Evolutionary conservation across 2,888 invertebrate species (phyloP), one percentile per base, ranked within the genome.

Genomic region (Agrilus cyanescens): DNA sequence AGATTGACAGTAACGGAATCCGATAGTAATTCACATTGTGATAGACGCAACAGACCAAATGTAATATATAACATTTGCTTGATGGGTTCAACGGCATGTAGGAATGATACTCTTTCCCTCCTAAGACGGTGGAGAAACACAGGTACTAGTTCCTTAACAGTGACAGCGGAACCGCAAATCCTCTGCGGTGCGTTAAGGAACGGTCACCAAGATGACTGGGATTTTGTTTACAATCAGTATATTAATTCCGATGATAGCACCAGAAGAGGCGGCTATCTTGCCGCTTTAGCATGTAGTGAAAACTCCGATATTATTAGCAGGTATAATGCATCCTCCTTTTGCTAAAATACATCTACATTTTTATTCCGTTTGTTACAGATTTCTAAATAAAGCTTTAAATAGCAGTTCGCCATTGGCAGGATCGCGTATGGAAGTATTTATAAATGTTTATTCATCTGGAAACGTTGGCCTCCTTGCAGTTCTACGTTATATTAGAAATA

Each of bases 101-200:
- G 73, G 6, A 49, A 55, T 0, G 67, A 74, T 29, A 66, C 72
- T 1, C 55, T 61, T 5, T 41, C 47, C 12, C 54, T 67, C 16
- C 74, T 74, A 50, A 47, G 54, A 2, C 46, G 54, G n/a, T 69
- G 68, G 66, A 14, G 41, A 36, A 14, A 49, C 53, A 25, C 25
- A 25, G 43, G 53, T 12, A 53, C 53, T 35, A 57, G 16, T 44
- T 33, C 34, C 13, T 69, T 79, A 40, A 69, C 75, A n/a, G 72
- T 72, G 6, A 81, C 87, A 55, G 71, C 78, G 40, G 78, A 82
- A 38, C 64, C 71, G 15, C 73, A 76, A 43, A 80, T 86, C 1
- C 85, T 85, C 64, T 88, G 88, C 58, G 75, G 74, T 20, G 85
- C 74, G 2, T 70, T 89, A 8, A 73, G 76, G 12, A 60, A 73